Conservation (phyloP, 2,888 invertebrate genomes). For the Omphaloscelis lunosa region DNA sequence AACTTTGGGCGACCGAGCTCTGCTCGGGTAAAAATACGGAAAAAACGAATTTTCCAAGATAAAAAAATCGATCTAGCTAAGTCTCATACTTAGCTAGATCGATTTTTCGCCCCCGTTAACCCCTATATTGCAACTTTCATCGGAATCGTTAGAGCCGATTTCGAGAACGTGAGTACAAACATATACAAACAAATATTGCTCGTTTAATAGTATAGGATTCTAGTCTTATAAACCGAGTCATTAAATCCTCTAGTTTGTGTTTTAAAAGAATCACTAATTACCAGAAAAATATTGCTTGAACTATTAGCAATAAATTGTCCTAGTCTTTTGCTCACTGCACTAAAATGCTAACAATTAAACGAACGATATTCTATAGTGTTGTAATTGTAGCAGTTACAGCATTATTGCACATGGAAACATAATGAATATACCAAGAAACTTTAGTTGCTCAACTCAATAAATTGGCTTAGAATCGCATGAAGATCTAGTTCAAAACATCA, state of each 20-base stretch:
- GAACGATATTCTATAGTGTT: neutral
- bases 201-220: no score
- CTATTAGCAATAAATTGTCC: neutral
- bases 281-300: neutral
- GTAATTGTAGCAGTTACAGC: neutral
- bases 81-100: no score
- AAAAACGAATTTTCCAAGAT: no score
- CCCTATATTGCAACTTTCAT: no score
- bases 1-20: no score
- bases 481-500: slow-evolving; percentile 37
- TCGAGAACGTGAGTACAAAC: no score
- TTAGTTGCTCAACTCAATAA: slow-evolving; percentile 36
- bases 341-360: no score
- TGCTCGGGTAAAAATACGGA: no score
- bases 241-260: neutral
- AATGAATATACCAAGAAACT: slow-evolving; percentile 1
- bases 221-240: neutral
- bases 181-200: no score
- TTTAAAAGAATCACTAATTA: neutral
- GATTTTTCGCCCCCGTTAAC: no score
- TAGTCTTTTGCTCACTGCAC: neutral
- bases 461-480: slow-evolving; percentile 24
- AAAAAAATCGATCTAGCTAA: no score
- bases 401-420: slow-evolving; percentile 15
- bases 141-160: no score